These are phyloP conservation scores for Aphis craccivora DNA, from an alignment of 1,140 invertebrate genomes.

Conservation along the genomic window DNA sequence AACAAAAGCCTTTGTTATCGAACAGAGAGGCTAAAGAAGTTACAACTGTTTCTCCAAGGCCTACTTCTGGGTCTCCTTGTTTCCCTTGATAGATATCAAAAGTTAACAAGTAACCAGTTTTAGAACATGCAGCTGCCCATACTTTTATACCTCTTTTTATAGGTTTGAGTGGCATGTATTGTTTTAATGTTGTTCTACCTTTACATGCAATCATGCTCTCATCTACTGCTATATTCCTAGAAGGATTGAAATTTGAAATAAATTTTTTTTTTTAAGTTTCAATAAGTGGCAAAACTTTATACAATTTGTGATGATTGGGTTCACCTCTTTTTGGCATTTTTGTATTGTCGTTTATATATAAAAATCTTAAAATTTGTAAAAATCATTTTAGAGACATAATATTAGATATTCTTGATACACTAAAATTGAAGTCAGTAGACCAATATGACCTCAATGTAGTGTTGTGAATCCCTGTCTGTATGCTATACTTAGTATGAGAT, in stretches of 20 bases:
- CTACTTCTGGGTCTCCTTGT: not conserved
- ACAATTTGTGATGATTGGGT: constrained; percentile 57
- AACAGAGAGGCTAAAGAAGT: not conserved
- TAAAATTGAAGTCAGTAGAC: too few relatives aligned
- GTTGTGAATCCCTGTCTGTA: too few relatives aligned
- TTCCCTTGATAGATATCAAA: not conserved
- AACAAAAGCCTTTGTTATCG: not conserved
- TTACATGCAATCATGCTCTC: constrained; percentile 59
- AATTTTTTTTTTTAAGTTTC: constrained; percentile 32
- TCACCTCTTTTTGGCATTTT: too few relatives aligned
- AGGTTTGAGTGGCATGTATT: constrained; percentile 58
- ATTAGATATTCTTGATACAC: too few relatives aligned
- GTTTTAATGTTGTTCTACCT: constrained; percentile 58
- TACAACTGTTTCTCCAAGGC: not conserved
- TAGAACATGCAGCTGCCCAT: constrained; percentile 47
- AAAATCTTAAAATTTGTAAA: too few relatives aligned
- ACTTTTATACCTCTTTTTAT: constrained; percentile 59
- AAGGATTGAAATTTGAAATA: constrained; percentile 36
- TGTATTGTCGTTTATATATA: too few relatives aligned
- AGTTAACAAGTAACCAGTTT: constrained; percentile 17
- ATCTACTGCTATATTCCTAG: constrained; percentile 51
- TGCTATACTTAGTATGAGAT: too few relatives aligned
- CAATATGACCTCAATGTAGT: too few relatives aligned
- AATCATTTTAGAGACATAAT: too few relatives aligned
- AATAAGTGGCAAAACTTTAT: constrained; percentile 56